phyloP scores from a whole-genome alignment of 2,888 invertebrate species.

The Eucera pruinosa region DNA sequence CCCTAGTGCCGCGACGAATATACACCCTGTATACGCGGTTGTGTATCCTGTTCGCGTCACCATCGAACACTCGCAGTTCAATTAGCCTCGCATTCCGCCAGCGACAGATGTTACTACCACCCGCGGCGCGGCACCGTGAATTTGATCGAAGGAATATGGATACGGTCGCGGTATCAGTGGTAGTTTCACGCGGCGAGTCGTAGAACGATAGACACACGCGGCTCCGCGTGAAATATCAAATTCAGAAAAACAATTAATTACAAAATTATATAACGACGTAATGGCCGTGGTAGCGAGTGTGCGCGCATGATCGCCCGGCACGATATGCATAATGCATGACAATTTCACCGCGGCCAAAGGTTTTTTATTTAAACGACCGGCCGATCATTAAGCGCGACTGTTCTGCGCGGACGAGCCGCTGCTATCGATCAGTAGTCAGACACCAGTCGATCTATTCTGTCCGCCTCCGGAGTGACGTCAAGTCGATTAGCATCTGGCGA shows the following conservation, averaged over 20 bases:
- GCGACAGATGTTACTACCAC: conserved; percentile 70
- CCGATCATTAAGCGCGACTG: conserved; percentile 50
- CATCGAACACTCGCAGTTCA: conserved; percentile 70
- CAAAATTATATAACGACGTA: conserved; percentile 53
- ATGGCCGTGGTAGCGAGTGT: conserved; percentile 1
- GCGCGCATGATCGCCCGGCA: conserved; percentile 18
- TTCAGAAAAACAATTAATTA: conserved; percentile 59
- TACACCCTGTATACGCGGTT: conserved; percentile 13
- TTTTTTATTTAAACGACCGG: conserved; percentile 57
- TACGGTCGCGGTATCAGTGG: conserved; percentile 55
- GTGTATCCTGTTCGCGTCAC: conserved; percentile 48
- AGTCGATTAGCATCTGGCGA: conserved; percentile 57
- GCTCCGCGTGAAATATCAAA: conserved; percentile 51
- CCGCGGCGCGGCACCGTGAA: conserved; percentile 72
- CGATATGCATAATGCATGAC: conserved; percentile 64
- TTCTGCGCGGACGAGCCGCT: conserved; percentile 31
- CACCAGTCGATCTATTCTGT: conserved; percentile 33
- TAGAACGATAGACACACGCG: conserved; percentile 1
- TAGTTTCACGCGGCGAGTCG: conserved; percentile 65
- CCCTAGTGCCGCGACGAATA: no score
- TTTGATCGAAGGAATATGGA: conserved; percentile 73
- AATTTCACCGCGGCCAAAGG: conserved; percentile 55
- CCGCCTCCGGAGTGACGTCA: conserved; percentile 39
- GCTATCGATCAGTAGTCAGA: conserved; percentile 52
- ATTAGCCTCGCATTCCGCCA: conserved; percentile 76